Conservation (phyloP, 2,888 invertebrate genomes). For the Scrobipalpa atriplicella region DNA sequence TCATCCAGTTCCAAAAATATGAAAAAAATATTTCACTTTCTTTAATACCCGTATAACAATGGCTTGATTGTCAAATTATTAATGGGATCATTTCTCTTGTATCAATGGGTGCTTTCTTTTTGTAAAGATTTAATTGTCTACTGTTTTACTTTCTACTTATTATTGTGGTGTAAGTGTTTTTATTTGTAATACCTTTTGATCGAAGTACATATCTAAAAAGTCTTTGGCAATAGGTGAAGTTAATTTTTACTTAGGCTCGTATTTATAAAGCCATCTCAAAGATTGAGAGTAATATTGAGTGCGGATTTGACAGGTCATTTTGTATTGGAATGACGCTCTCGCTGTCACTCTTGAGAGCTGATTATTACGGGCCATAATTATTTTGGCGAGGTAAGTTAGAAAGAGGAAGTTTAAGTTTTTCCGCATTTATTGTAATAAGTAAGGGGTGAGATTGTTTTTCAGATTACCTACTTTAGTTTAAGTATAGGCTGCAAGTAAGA, state of each 20-base stretch:
- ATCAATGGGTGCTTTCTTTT: conserved; percentile 60
- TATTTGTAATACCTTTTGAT: not conserved
- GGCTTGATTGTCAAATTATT: not conserved
- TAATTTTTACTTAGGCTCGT: too few relatives aligned
- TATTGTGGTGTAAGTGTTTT: conserved; percentile 24
- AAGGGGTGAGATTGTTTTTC: too few relatives aligned
- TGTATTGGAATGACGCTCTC: too few relatives aligned
- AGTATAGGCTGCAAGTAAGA: not conserved
- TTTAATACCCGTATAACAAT: not conserved
- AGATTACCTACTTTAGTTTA: too few relatives aligned
- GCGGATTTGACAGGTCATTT: too few relatives aligned
- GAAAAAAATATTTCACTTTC: not conserved
- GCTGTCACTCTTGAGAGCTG: too few relatives aligned
- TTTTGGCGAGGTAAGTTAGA: not conserved
- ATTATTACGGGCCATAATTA: too few relatives aligned
- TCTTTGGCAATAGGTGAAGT: too few relatives aligned
- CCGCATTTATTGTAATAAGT: not conserved
- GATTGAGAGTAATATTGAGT: too few relatives aligned
- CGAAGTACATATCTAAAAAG: not conserved
- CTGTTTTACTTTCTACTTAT: conserved; percentile 57
- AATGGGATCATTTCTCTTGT: conserved; percentile 45
- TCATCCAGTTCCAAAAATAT: too few relatives aligned
- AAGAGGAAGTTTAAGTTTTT: not conserved
- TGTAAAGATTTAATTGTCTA: conserved; percentile 64
- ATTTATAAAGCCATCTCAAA: too few relatives aligned